A percentile compares a stretch with the other conserved stretches of the same genome.
Evolutionary conservation across 2,113 vertebrate species (phyloP).

Genomic region (Sula dactylatra): DNA sequence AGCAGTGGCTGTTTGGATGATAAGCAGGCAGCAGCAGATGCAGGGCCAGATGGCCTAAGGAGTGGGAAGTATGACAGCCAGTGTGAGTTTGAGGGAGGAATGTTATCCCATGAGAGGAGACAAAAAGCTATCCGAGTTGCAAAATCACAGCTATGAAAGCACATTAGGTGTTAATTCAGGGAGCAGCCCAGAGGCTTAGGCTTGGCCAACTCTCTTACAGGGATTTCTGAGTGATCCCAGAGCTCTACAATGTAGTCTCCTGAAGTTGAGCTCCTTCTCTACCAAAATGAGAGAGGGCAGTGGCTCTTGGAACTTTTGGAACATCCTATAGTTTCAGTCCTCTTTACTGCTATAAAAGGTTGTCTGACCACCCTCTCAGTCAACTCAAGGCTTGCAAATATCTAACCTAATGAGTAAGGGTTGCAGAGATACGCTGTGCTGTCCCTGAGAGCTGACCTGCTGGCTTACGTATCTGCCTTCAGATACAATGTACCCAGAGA

Average conservation of each 20-base stretch:
- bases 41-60: background rate
- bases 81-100: background rate
- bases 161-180: background rate
- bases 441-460: background rate
- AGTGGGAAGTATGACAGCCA: background rate
- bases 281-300: background rate
- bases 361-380: background rate
- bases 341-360: background rate
- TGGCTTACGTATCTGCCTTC: background rate
- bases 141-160: background rate
- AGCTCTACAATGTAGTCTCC: background rate
- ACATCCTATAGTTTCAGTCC: background rate
- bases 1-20: background rate
- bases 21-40: background rate
- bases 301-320: background rate
- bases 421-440: background rate
- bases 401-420: background rate
- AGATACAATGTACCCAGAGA: background rate
- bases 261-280: background rate
- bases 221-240: background rate
- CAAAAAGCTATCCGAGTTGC: background rate
- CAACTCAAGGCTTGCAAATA: background rate
- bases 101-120: background rate
- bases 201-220: background rate
- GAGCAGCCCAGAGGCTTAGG: background rate